Evolutionary conservation across 2,888 invertebrate genomes (phyloP).

Genomic region (Diloba caeruleocephala): DNA sequence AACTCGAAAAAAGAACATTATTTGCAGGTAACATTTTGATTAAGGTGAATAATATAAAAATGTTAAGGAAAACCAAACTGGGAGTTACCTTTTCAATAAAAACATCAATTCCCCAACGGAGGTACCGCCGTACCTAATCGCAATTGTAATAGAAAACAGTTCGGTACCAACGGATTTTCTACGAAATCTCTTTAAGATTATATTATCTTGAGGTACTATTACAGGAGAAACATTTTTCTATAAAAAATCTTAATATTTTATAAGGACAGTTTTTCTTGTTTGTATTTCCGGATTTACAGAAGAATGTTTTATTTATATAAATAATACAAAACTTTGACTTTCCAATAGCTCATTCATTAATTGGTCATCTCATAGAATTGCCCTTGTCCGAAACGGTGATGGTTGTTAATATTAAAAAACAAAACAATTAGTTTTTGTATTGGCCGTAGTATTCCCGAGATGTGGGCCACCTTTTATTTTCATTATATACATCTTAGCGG

Average conservation of each 20-base stretch:
- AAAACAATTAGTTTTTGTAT: too few species aligned
- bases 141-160: slow-evolving; percentile 66
- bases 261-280: not conserved
- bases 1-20: not conserved
- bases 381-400: too few species aligned
- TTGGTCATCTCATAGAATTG: too few species aligned
- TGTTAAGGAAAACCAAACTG: slow-evolving; percentile 37
- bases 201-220: slow-evolving; percentile 8
- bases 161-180: slow-evolving; percentile 44
- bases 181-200: slow-evolving; percentile 36
- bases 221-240: slow-evolving; percentile 12
- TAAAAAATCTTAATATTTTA: not conserved
- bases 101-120: slow-evolving; percentile 63
- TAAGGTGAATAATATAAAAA: slow-evolving; percentile 31
- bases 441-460: too few species aligned
- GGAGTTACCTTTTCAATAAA: slow-evolving; percentile 64
- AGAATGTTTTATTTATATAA: not conserved
- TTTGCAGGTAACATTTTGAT: slow-evolving; percentile 31
- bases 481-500: too few species aligned
- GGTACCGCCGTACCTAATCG: slow-evolving; percentile 67
- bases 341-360: not conserved
- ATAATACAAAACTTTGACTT: not conserved
- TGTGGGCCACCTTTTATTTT: too few species aligned
- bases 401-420: too few species aligned
- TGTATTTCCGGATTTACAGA: not conserved